These are phyloP conservation scores for Toxostoma redivivum DNA, from an alignment of 2,113 vertebrate genomes.

Conservation along the genomic window DNA sequence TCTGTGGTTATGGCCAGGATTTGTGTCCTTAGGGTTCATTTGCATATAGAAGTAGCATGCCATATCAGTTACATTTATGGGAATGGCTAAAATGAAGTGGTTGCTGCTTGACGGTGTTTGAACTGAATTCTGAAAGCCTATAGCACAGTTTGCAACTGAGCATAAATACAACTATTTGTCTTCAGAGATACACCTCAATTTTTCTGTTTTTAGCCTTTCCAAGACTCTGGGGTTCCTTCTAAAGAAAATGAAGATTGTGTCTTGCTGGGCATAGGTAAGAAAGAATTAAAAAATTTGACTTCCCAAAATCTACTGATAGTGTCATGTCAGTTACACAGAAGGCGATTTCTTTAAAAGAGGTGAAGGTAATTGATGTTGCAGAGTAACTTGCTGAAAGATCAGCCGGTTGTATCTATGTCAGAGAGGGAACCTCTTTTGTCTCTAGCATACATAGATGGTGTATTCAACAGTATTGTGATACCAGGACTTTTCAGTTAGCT, in stretches of 20 bases:
- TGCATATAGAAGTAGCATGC: background rate
- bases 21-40: background rate
- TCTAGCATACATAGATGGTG: background rate
- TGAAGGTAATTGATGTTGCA: background rate
- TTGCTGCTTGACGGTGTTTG: background rate
- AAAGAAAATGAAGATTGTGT: background rate
- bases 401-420: background rate
- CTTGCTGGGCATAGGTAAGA: slow-evolving; percentile 14
- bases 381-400: background rate
- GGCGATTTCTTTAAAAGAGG: background rate
- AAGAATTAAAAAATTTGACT: background rate
- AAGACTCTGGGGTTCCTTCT: background rate
- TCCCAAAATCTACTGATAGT: background rate
- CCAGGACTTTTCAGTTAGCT: background rate
- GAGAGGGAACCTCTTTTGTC: background rate
- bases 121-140: background rate
- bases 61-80: background rate
- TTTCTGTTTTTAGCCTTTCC: slow-evolving; percentile 25
- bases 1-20: background rate
- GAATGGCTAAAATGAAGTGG: background rate
- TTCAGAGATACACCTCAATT: background rate
- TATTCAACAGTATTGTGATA: background rate
- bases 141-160: background rate
- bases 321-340: background rate
- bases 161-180: background rate